phyloP scores from a whole-genome alignment of 2,113 vertebrate genomes.

The Cichladusa arquata region DNA sequence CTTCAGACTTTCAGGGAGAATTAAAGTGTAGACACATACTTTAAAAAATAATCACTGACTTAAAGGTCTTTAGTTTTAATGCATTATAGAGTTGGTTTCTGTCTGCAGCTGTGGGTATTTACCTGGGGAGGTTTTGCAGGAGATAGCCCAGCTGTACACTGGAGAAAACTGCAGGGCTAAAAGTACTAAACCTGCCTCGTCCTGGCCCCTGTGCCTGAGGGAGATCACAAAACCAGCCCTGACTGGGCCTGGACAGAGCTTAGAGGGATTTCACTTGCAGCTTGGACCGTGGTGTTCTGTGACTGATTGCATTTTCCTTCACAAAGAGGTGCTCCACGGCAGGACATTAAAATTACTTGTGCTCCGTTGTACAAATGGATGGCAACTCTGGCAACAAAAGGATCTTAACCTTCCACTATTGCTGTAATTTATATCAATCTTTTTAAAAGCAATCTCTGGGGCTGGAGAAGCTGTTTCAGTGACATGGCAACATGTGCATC shows the following conservation, averaged over 20 bases:
- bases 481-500: background rate
- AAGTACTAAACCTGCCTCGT: background rate
- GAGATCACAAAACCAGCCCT: background rate
- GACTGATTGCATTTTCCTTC: background rate
- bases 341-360: background rate
- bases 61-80: background rate
- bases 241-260: background rate
- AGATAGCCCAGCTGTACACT: background rate
- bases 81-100: background rate
- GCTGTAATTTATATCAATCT: background rate
- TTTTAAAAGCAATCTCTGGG: background rate
- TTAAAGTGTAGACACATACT: background rate
- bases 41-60: background rate
- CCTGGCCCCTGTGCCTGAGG: background rate
- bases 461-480: background rate
- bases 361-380: background rate
- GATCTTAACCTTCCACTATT: background rate
- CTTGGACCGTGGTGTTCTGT: background rate
- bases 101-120: background rate
- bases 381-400: background rate
- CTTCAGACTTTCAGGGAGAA: background rate
- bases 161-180: background rate
- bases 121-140: background rate
- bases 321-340: background rate
- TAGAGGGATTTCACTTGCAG: background rate